Conservation (phyloP, 2,888 invertebrate genomes). For the Aricia artaxerxes region DNA sequence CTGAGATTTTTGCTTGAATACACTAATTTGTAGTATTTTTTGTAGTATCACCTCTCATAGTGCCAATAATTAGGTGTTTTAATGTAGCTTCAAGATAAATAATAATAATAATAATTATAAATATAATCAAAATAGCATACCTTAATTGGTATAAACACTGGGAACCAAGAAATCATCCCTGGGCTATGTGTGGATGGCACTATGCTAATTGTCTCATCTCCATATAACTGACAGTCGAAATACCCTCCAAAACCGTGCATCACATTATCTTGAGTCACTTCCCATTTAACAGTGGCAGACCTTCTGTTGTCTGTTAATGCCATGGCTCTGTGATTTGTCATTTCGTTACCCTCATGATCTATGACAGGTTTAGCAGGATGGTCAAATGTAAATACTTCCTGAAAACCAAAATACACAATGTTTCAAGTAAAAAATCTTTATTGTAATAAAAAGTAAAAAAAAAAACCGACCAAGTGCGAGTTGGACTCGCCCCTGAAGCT, state of each 20-base stretch:
- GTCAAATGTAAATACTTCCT: conserved; percentile 90
- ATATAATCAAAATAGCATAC: conserved; percentile 65
- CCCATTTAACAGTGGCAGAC: conserved; percentile 84
- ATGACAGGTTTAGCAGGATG: conserved; percentile 90
- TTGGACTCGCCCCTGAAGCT: too few relatives aligned
- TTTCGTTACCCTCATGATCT: conserved; percentile 84
- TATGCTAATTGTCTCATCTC: conserved; percentile 92
- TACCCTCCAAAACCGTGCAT: conserved; percentile 98
- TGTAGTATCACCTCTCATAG: too few relatives aligned
- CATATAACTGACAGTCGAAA: conserved; percentile 93
- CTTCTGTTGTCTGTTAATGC: conserved; percentile 89
- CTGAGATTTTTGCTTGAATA: too few relatives aligned
- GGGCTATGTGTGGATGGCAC: conserved; percentile 92
- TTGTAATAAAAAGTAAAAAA: too few relatives aligned
- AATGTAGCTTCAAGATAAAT: too few relatives aligned
- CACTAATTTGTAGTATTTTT: too few relatives aligned
- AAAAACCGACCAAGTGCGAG: too few relatives aligned
- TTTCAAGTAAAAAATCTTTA: neutral
- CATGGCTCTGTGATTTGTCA: conserved; percentile 83
- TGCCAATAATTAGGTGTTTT: too few relatives aligned
- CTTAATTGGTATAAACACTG: conserved; percentile 94
- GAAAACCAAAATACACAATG: conserved; percentile 40
- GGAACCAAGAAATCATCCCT: conserved; percentile 99
- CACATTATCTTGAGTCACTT: conserved; percentile 86
- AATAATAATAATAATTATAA: neutral